Evolutionary conservation across 2,797 vertebrate species (phyloP).

Genomic region (Pangasius macronema): DNA sequence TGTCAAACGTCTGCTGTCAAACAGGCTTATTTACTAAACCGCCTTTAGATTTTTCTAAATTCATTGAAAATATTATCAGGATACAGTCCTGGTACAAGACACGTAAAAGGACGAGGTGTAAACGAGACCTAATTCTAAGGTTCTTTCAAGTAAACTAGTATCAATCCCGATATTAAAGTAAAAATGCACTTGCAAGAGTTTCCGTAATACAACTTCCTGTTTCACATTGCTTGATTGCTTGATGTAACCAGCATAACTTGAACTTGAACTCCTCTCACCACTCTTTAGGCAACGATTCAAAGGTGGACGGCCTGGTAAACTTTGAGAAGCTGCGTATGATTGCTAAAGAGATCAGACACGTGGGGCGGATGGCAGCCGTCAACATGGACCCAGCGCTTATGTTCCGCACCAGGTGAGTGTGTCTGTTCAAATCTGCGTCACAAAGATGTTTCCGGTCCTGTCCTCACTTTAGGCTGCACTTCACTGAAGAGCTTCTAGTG

Average conservation of each 20-base stretch:
- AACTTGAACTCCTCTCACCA: neutral
- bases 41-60: too few relatives aligned
- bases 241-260: neutral
- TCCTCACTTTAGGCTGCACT: constrained; percentile 24
- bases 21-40: too few relatives aligned
- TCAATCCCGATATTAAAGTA: neutral
- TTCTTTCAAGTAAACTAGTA: neutral
- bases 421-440: neutral
- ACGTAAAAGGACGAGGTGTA: neutral
- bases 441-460: neutral
- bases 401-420: constrained; percentile 90
- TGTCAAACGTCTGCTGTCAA: neutral
- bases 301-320: constrained; percentile 96
- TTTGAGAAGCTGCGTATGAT: constrained; percentile 99
- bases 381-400: constrained; percentile 99
- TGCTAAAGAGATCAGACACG: constrained; percentile 97
- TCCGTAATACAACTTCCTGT: neutral
- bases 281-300: constrained; percentile 91
- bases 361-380: constrained; percentile 96
- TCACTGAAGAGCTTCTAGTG: constrained; percentile 38
- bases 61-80: too few relatives aligned
- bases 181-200: neutral
- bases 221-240: too few relatives aligned
- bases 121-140: too few relatives aligned
- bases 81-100: neutral